Conservation (phyloP, 2,888 invertebrate genomes). For the Apodemia mormo region DNA sequence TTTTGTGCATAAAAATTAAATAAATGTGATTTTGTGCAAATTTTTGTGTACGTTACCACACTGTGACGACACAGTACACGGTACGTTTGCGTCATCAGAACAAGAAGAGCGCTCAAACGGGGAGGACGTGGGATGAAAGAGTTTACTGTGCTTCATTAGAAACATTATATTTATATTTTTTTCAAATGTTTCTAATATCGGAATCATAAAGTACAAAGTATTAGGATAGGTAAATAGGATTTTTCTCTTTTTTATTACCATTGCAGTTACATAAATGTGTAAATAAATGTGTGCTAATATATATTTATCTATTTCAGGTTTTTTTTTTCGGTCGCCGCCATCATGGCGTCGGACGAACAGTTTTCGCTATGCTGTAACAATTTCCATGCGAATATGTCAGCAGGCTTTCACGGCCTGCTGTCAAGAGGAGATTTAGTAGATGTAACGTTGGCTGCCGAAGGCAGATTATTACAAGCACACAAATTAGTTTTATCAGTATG, state of each 20-base stretch:
- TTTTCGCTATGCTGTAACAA: slow-evolving; percentile 89
- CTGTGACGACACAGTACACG: slow-evolving; percentile 68
- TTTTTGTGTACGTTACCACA: slow-evolving; percentile 42
- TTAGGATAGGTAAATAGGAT: slow-evolving; percentile 67
- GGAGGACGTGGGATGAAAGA: slow-evolving; percentile 67
- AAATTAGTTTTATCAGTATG: slow-evolving; percentile 87
- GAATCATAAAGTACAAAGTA: slow-evolving; percentile 75
- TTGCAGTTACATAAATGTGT: too few species aligned
- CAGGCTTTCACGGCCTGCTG: slow-evolving; percentile 86
- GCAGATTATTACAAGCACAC: slow-evolving; percentile 86
- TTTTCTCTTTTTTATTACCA: background rate
- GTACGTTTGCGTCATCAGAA: slow-evolving; percentile 75
- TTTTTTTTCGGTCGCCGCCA: slow-evolving; percentile 70
- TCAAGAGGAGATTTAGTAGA: slow-evolving; percentile 87
- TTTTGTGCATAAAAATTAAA: slow-evolving; percentile 22
- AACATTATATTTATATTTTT: slow-evolving; percentile 57
- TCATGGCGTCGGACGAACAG: slow-evolving; percentile 88
- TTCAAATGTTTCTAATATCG: slow-evolving; percentile 76
- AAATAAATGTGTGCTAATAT: background rate
- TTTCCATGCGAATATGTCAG: slow-evolving; percentile 87
- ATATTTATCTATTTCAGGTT: slow-evolving; percentile 54
- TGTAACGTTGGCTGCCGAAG: slow-evolving; percentile 87
- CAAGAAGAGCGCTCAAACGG: slow-evolving; percentile 67
- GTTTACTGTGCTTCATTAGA: slow-evolving; percentile 56
- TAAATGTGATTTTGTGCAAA: slow-evolving; percentile 51